These are phyloP conservation scores for Eupithecia subfuscata DNA, from an alignment of 2,888 invertebrate species.

Conservation along the genomic window DNA sequence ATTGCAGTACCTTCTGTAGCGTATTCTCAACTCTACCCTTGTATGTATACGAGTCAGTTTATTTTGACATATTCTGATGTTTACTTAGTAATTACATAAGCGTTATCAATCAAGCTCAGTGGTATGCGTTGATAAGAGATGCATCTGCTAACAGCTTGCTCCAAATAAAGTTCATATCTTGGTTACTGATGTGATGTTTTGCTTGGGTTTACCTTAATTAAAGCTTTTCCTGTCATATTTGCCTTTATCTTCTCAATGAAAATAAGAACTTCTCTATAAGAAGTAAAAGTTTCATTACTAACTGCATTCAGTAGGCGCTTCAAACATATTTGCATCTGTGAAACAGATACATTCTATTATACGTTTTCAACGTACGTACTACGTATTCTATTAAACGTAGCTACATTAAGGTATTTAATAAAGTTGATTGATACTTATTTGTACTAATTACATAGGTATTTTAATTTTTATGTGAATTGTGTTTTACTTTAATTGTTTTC, in stretches of 20 bases:
- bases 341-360: neutral
- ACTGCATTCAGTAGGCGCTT: neutral
- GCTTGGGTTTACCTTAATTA: neutral
- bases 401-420: neutral
- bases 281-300: neutral
- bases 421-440: no score
- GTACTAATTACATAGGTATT: no score
- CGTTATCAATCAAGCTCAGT: slow-evolving; percentile 45
- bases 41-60: neutral
- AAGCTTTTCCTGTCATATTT: neutral
- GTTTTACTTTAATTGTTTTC: neutral
- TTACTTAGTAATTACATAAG: slow-evolving; percentile 38
- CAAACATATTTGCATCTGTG: no score
- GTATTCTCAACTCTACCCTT: neutral
- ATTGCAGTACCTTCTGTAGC: neutral
- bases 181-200: neutral
- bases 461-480: neutral
- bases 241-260: neutral
- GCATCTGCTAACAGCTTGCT: slow-evolving; percentile 41
- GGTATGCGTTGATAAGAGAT: slow-evolving; percentile 44
- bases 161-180: slow-evolving; percentile 43
- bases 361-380: no score
- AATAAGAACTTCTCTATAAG: neutral
- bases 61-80: slow-evolving; percentile 12
- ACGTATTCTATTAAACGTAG: no score